phyloP scores from a whole-genome alignment of 2,113 vertebrate species.

The Sterrhoptilus dennistouni region DNA sequence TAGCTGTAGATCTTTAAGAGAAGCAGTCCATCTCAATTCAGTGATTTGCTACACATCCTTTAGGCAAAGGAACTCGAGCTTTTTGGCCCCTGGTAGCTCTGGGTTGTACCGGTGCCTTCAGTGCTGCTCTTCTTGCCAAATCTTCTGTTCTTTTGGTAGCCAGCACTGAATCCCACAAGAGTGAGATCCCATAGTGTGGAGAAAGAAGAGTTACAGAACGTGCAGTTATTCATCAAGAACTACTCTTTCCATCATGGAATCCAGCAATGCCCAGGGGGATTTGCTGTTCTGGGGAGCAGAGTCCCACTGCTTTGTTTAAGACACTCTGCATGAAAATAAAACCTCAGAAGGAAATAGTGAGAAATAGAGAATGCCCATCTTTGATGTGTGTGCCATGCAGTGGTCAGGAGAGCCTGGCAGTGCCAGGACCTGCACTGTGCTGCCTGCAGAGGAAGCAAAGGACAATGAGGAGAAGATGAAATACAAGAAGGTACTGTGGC shows the following conservation, averaged over 20 bases:
- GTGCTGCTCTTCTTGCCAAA: neutral
- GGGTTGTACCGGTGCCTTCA: neutral
- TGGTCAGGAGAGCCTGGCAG: neutral
- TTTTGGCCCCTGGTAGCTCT: neutral
- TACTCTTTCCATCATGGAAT: neutral
- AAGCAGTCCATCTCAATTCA: neutral
- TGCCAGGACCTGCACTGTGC: fast-evolving
- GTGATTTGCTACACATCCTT: neutral
- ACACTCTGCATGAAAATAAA: neutral
- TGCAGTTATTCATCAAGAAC: neutral
- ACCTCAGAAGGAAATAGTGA: neutral
- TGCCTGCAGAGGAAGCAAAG: fast-evolving
- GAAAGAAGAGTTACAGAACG: neutral
- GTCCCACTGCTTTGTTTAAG: neutral
- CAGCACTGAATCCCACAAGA: neutral
- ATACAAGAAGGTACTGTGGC: too few relatives aligned
- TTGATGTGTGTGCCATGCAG: fast-evolving
- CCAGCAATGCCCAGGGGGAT: neutral
- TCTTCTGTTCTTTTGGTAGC: neutral
- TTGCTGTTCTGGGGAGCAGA: neutral
- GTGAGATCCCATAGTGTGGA: fast-evolving
- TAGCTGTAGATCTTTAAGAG: neutral
- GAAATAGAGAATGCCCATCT: neutral
- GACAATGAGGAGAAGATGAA: neutral
- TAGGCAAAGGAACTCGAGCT: fast-evolving